Base-by-base conservation (phyloP, 2,888 invertebrate genomes). In the Pogonocherus hispidulus region DNA sequence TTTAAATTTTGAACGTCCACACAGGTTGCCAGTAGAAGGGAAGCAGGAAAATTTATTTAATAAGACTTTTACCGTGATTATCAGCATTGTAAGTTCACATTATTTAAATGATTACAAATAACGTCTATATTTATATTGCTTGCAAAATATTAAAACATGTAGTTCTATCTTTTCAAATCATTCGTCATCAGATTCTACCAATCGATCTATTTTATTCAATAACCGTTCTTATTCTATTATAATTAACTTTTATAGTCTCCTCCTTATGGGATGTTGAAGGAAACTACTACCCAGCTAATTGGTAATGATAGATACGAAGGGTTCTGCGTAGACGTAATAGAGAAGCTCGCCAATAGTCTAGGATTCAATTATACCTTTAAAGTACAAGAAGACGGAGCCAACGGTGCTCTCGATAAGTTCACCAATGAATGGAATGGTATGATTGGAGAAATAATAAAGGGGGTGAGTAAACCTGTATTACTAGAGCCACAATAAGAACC, bases 261-360 rank as follows among this genome's bases (percentile, higher is more conserved):
- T 46, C 98, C 98, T 0, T 98, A 97, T 79, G 93, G 94, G 9
- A 95, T 96, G 94, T 83, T 93, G 14, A 95, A 92, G 82, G 90
- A 93, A 79, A 91, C 92, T 0, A 83, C 91, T 14, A 86, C 82
- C 0, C 85, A 84, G 72, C 86, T 94, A 63, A 88, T 88, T 55
- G 96, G 95, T 1, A 96, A 96, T 80, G 93, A 93, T 71, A 90
- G 92, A 16, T 96, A 90, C 81, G 95, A 96, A 86, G 96, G 96
- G 4, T 97, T 94, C 81, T 94, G 94, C 27, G 92, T 97, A 60
- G 97, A 98, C 81, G 86, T 98, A 14, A 92, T 98, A 64, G 88
- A 93, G 35, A 93, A 95, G 82, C 87, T 98, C 49, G 89, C 94
- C 9, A 88, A 90, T 80, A 89, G 92, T 80, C 88, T 95, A 18